phyloP scores from a whole-genome alignment of 2,888 invertebrate genomes.

The Drosophila testacea region DNA sequence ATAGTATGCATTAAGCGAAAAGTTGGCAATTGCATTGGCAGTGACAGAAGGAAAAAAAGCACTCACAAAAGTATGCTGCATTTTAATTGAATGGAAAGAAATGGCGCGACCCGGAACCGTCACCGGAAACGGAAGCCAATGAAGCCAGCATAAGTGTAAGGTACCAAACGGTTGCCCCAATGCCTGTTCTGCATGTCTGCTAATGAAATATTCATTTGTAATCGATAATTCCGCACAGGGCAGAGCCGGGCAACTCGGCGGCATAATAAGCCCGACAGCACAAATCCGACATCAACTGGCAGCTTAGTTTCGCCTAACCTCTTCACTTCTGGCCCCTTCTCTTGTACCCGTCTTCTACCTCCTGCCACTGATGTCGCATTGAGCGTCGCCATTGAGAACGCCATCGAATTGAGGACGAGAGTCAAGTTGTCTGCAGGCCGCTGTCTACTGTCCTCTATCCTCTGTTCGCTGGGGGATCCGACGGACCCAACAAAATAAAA shows the following conservation, averaged over 20 bases:
- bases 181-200: constrained; percentile 43
- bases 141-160: constrained; percentile 46
- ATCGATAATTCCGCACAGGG: constrained; percentile 79
- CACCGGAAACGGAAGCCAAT: constrained; percentile 52
- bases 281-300: constrained; percentile 43
- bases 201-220: constrained; percentile 79
- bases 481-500: constrained; percentile 41
- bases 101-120: constrained; percentile 51
- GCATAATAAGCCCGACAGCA: constrained; percentile 70
- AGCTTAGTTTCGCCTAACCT: constrained; percentile 8
- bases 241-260: constrained; percentile 40
- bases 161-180: constrained; percentile 7
- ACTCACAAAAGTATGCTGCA: constrained; percentile 56
- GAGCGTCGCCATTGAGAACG: constrained; percentile 64
- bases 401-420: constrained; percentile 65
- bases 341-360: neutral
- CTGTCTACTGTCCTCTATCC: neutral
- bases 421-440: constrained; percentile 66
- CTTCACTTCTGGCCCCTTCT: neutral
- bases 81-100: constrained; percentile 67
- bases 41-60: neutral
- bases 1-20: constrained; percentile 50
- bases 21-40: constrained; percentile 42
- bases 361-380: constrained; percentile 58
- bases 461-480: neutral